Base-by-base conservation (phyloP, 1,140 invertebrate genomes). In the Manduca sexta region DNA sequence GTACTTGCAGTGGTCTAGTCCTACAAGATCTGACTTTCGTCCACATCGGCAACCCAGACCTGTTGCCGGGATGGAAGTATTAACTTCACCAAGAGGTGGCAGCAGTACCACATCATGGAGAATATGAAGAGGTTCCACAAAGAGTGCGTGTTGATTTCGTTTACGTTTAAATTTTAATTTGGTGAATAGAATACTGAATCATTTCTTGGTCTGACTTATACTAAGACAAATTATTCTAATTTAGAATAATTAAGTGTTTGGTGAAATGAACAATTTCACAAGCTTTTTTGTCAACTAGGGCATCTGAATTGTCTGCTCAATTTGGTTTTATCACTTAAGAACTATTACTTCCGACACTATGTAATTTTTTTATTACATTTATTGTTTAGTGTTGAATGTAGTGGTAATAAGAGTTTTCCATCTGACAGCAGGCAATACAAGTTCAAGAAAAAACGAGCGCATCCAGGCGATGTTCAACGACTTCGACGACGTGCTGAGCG, bases 21-120 rank as follows among this genome's bases (percentile, higher is more conserved):
- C 89, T 99, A 33, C 98, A 99, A 92, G 98, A 99, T 88, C 88
- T 99, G 72, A 99, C 98, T 3, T 99, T 99, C 87, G 96, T 99
- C 34, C 96, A 99, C 86, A 97, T 98, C 76, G 98, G 98, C 37
- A 99, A 99, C 84, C 94, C 90, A 52, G 95, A 99, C 78, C 89
- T 93, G 46, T 86, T 98, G 63, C 89, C 91, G 4, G n/a, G 95
- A 98, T 70, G 93, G 94, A 50, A 92, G 92, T 52, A 94, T 98
- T 18, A 99, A 99, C 85, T 99, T 99, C 86, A 95, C 95, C 1
- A 99, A 99, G 87, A 88, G 97, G 61, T 99, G 97, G 97, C 97
- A 99, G 80, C 97, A 98, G 85, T 98, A 97, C 78, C 94, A 97
- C 73, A 98, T 99, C 60, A 92, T 99, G 66, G 97, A 98, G 80